These are phyloP conservation scores for Tachycineta bicolor DNA, from an alignment of 2,113 vertebrate species.

Conservation along the genomic window DNA sequence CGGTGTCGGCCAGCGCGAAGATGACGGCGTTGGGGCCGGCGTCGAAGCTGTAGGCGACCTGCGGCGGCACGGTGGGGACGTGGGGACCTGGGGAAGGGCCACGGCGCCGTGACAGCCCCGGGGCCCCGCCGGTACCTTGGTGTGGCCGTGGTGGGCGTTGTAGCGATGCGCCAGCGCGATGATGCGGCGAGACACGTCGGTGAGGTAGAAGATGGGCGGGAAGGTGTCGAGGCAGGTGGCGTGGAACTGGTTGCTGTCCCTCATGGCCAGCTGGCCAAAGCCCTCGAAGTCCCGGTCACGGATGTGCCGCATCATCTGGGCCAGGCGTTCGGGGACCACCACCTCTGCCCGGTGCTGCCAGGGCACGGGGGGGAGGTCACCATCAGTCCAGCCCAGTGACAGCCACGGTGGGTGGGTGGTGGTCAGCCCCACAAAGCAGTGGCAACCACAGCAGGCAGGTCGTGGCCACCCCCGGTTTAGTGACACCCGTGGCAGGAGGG, in stretches of 20 bases:
- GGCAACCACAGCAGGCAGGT: neutral
- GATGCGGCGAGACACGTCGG: constrained; percentile 79
- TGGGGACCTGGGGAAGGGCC: neutral
- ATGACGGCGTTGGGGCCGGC: constrained; percentile 94
- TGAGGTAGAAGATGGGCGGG: constrained; percentile 95
- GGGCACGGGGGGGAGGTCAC: fast-evolving
- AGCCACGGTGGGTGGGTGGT: fast-evolving
- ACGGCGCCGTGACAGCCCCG: fast-evolving
- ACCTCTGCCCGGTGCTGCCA: constrained; percentile 84
- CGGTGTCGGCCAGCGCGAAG: constrained; percentile 80
- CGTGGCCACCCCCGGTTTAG: neutral
- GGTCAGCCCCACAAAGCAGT: neutral
- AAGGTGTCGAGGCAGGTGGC: constrained; percentile 96
- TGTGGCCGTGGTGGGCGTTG: constrained; percentile 81
- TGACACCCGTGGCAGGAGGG: neutral
- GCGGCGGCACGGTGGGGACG: fast-evolving
- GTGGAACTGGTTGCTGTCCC: constrained; percentile 97
- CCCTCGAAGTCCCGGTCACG: constrained; percentile 80
- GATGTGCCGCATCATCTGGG: constrained; percentile 82
- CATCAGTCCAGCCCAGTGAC: neutral
- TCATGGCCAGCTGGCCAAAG: constrained; percentile 92
- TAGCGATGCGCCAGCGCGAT: constrained; percentile 87
- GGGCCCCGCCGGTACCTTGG: constrained; percentile 71
- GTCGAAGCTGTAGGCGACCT: constrained; percentile 91
- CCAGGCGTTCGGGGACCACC: constrained; percentile 85